Base-by-base conservation (phyloP, 2,888 invertebrate genomes). In the Odontomyia ornata region DNA sequence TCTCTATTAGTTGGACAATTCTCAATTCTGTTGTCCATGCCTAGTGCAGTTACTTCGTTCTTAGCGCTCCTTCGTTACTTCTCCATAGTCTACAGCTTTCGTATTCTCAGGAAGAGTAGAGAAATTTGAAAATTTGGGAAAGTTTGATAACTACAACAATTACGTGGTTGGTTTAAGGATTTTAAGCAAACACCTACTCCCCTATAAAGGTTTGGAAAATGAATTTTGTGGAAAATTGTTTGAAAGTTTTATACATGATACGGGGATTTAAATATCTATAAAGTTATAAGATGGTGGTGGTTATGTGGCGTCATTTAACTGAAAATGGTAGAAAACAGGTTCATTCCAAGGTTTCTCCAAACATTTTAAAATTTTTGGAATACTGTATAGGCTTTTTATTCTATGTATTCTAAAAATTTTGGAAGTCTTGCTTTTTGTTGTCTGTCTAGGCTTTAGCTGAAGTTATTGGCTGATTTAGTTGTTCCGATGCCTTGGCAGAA, bases 121-220 rank as follows among this genome's bases (percentile, higher is more conserved):
- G 64, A n/a, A n/a, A 64, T 64, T 64, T 7, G 28, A 5, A 28
- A 18, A 64, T 25, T n/a, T 27, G 57, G 13, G 57, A 73, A 71
- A 62, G 56, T 28, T 75, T 62, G 71, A 57, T 21, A 30, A 43
- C 60, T 43, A 64, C n/a, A 81, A 71, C 75, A 46, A 72, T 71
- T 57, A 57, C 52, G 73, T 27, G 75, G 56, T 73, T 57, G 77
- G 71, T 75, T 78, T 28, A 77, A 64, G 36, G 52, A 75, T 62
- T 77, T 76, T 18, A 56, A 47, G 76, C 75, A 62, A 71, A 46
- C 52, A 71, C 43, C 27, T 60, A 64, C 57, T 30, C 21, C 21
- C 21, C 21, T 27, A 56, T 13, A 57, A 60, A 60, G 57, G 57
- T 73, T 73, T 73, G 13, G 5, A 47, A 71, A 64, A 28, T n/a